A percentile compares a stretch with the other conserved stretches of the same genome.
Evolutionary conservation across 2,888 invertebrate genomes (phyloP).

Genomic region (Ligdia adustata): DNA sequence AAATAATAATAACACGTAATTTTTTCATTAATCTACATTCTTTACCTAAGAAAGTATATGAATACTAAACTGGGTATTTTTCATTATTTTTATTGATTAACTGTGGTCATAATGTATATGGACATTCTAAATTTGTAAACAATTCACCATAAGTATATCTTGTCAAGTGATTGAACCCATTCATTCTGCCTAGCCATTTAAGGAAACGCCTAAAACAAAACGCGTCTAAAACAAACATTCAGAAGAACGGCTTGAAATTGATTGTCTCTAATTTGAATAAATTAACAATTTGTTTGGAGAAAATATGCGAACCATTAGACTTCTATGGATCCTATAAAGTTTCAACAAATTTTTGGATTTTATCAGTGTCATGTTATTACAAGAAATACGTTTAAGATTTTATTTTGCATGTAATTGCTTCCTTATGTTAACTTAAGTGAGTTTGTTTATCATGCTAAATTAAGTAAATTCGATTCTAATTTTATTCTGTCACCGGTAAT

Average conservation of each 20-base stretch:
- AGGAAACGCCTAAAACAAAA: constrained; percentile 24
- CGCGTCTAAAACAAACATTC: constrained; percentile 43
- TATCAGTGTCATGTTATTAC: constrained; percentile 19
- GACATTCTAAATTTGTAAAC: too few species aligned
- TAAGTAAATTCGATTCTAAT: too few species aligned
- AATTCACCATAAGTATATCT: not conserved
- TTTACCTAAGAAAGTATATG: not conserved
- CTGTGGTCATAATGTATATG: too few species aligned
- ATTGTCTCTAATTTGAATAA: constrained; percentile 65
- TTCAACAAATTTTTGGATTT: constrained; percentile 30
- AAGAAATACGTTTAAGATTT: constrained; percentile 8
- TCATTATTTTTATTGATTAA: too few species aligned
- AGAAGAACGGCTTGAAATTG: constrained; percentile 46
- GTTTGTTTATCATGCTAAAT: too few species aligned
- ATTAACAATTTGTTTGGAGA: constrained; percentile 55
- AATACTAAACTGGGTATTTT: too few species aligned
- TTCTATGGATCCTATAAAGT: constrained; percentile 16
- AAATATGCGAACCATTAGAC: constrained; percentile 41
- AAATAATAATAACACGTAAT: too few species aligned
- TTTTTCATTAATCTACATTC: too few species aligned
- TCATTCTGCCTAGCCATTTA: constrained; percentile 21
- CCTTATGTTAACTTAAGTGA: too few species aligned
- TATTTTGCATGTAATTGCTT: constrained; percentile 12
- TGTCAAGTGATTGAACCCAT: constrained; percentile 19
- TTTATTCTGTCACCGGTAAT: too few species aligned